A percentile compares a stretch with the other conserved stretches of the same genome.
phyloP scores from a whole-genome alignment of 2,888 invertebrate species.

The Eubasilissa splendida region DNA sequence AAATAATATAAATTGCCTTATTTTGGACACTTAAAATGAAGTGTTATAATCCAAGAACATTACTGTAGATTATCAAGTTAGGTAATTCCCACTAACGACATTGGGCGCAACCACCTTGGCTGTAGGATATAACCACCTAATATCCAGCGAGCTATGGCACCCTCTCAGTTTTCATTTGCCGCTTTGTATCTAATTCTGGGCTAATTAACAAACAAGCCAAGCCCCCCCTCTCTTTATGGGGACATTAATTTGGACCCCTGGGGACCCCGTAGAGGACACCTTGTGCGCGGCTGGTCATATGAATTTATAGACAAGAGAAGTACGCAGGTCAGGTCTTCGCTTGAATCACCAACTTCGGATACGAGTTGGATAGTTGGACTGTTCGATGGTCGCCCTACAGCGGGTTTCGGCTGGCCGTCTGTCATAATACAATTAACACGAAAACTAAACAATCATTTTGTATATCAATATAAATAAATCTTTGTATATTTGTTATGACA shows the following conservation, averaged over 20 bases:
- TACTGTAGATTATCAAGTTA: background rate
- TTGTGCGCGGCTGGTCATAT: constrained; percentile 49
- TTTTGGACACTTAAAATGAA: too few species aligned
- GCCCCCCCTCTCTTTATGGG: constrained; percentile 52
- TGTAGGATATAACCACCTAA: constrained; percentile 24
- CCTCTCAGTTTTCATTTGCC: constrained; percentile 46
- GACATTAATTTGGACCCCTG: constrained; percentile 52
- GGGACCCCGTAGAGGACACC: constrained; percentile 51
- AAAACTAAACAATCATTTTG: too few species aligned
- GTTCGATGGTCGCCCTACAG: background rate
- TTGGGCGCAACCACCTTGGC: constrained; percentile 7
- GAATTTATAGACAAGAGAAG: constrained; percentile 48
- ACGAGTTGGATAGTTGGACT: background rate
- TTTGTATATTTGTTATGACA: too few species aligned
- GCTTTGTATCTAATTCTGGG: constrained; percentile 53
- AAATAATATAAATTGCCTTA: too few species aligned
- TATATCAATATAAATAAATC: too few species aligned
- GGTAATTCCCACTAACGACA: background rate
- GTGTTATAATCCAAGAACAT: background rate
- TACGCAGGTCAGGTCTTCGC: constrained; percentile 47
- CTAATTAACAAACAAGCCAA: constrained; percentile 57
- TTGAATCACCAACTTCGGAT: constrained; percentile 40
- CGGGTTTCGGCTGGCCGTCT: too few species aligned
- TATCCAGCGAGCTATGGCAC: constrained; percentile 21
- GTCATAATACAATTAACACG: too few species aligned